Evolutionary conservation across 35 echinoderm and acorn worm genomes (phyloP).

Genomic region (Strongylocentrotus purpuratus): DNA sequence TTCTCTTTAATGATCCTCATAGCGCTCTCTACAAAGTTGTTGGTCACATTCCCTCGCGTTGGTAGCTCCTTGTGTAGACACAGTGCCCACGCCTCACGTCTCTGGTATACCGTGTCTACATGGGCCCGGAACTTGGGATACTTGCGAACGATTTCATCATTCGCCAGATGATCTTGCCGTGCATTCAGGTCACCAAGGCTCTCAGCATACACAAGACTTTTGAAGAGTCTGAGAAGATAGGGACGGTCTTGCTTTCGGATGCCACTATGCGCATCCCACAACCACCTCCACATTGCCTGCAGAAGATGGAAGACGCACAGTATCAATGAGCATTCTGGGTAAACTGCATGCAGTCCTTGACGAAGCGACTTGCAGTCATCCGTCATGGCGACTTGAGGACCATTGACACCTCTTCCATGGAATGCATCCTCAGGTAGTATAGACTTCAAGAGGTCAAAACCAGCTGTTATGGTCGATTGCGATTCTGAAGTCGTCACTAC

Average conservation of each 20-base stretch:
- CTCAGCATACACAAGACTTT: conserved; percentile 24
- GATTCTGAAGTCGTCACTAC: conserved; percentile 58
- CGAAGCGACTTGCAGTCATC: conserved; percentile 33
- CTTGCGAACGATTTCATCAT: not conserved
- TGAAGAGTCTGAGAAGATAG: conserved; percentile 1
- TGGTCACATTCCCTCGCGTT: conserved; percentile 34
- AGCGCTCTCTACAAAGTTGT: conserved; percentile 42
- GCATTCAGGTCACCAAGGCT: not conserved
- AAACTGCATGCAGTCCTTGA: conserved; percentile 26
- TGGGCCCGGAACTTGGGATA: conserved; percentile 42
- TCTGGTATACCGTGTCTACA: conserved; percentile 21
- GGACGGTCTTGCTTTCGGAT: conserved; percentile 22
- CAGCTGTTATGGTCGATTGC: conserved; percentile 22
- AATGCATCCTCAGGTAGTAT: conserved; percentile 41
- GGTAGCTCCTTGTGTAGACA: conserved; percentile 4
- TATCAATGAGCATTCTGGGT: conserved; percentile 32
- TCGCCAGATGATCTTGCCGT: not conserved
- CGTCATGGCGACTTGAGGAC: conserved; percentile 48
- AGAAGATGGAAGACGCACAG: conserved; percentile 60
- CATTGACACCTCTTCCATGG: conserved; percentile 23
- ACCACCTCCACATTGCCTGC: conserved; percentile 59
- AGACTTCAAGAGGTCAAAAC: conserved; percentile 49
- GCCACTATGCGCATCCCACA: conserved; percentile 43
- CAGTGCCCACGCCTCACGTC: conserved; percentile 45
- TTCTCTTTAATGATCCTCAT: conserved; percentile 66